A percentile compares a stretch with the other conserved stretches of the same genome.
phyloP scores from a whole-genome alignment of 1,140 invertebrate genomes.

The Atta texana region DNA sequence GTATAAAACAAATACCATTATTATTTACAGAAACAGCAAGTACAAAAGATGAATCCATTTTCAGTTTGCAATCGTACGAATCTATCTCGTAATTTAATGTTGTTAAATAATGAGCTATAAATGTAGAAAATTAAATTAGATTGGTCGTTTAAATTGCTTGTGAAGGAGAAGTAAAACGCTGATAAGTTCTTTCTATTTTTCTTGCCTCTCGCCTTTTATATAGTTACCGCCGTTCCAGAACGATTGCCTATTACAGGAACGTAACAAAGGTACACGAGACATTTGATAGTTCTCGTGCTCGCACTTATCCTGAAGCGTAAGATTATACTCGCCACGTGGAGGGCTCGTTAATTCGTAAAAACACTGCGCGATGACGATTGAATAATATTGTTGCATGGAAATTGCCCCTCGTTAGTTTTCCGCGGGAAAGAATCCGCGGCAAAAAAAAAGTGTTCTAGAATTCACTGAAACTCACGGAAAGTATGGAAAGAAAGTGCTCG shows the following conservation, averaged over 20 bases:
- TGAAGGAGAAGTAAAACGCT: neutral
- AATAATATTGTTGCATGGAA: conserved; percentile 49
- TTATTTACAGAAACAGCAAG: neutral
- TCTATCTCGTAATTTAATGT: neutral
- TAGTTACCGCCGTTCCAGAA: neutral
- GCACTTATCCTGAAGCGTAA: neutral
- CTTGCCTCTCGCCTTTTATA: neutral
- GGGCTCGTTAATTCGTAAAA: conserved; percentile 36
- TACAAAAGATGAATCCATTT: neutral
- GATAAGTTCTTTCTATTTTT: conserved; percentile 21
- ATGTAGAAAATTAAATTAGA: conserved; percentile 13
- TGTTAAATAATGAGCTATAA: neutral
- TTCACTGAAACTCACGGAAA: conserved; percentile 4
- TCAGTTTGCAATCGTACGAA: neutral
- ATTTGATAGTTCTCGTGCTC: conserved; percentile 27
- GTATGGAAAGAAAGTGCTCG: conserved; percentile 6
- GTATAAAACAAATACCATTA: neutral
- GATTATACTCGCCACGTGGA: neutral
- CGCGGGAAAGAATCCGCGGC: neutral
- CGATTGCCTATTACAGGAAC: conserved; percentile 23
- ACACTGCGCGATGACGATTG: neutral
- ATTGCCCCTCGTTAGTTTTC: conserved; percentile 17
- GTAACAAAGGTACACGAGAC: conserved; percentile 15
- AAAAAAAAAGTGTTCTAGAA: neutral
- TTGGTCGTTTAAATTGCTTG: conserved; percentile 1